These are phyloP conservation scores for Zaprionus obscuricornis DNA, from an alignment of 2,888 invertebrate species.

Conservation along the genomic window DNA sequence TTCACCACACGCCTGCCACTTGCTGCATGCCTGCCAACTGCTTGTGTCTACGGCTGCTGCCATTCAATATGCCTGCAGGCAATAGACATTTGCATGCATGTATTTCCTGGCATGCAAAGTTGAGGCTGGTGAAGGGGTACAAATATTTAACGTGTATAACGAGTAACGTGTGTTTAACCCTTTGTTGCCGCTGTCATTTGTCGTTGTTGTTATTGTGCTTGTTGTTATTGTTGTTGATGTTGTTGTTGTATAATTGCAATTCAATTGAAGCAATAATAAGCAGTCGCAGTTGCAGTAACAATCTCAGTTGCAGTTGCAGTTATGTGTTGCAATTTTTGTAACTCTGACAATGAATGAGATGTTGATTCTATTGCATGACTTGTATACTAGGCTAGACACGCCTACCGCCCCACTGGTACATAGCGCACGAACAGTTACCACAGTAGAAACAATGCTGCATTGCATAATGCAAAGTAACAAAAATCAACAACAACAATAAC, in stretches of 20 bases:
- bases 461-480: conserved; percentile 36
- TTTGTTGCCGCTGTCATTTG: conserved; percentile 19
- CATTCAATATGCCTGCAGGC: conserved; percentile 34
- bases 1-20: conserved; percentile 29
- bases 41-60: conserved; percentile 1
- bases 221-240: neutral
- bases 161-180: conserved; percentile 20
- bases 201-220: neutral
- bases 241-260: conserved; percentile 28
- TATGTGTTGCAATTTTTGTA: too few relatives aligned
- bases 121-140: conserved; percentile 5
- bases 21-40: conserved; percentile 16
- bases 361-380: conserved; percentile 31
- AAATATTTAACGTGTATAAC: neutral
- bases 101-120: conserved; percentile 14
- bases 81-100: conserved; percentile 41
- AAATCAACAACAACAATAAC: too few relatives aligned
- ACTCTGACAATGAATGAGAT: conserved; percentile 10
- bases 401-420: neutral
- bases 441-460: conserved; percentile 28
- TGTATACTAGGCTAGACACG: neutral
- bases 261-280: conserved; percentile 28
- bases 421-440: neutral
- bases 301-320: conserved; percentile 2
- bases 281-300: conserved; percentile 1